Base-by-base conservation (phyloP, 2,888 invertebrate genomes). In the Drosophila kokeensis region DNA sequence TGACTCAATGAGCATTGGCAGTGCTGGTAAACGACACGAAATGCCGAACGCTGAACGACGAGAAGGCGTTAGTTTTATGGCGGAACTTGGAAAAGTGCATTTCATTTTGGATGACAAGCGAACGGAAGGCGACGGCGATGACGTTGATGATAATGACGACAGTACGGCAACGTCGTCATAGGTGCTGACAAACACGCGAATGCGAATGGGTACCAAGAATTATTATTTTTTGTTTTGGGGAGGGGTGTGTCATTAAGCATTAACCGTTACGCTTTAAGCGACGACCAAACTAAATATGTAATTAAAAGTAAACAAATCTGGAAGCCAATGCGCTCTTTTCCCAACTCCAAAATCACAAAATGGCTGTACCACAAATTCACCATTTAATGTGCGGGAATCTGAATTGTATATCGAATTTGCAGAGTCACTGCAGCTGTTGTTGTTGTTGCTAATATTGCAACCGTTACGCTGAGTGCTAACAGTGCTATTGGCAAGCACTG, bases 291-390 rank as follows among this genome's bases (percentile, higher is more conserved):
- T 83, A 62, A 81, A 76, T 76, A 62, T 68, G 72, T 67, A 88
- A 83, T 83, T 84, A 84, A 87, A 89, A 79, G 71, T 71, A 69
- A 87, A 85, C 89, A 85, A 89, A 89, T 87, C 71, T 76, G 32
- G 8, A 58, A 52, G 42, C 8, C 27, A 15, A 59, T 54, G 21
- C 18, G 45, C 42, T 38, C 24, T 52, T 55, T 82, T 82, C 85
- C 58, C 80, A 82, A 52, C 68, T 48, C 52, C 58, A 49, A 76
- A 64, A 40, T 27, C 21, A 27, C 29, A 42, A 57, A 29, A 30
- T 30, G 42, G 40, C 29, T 42, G 30, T 21, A 42, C 57, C 40
- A 57, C 38, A 30, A 57, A 57, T 42, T 18, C 30, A 10, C 29
- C 6, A 57, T 42, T 42, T 15, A 29, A 42, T 64, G 54, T 61